phyloP scores from a whole-genome alignment of 2,797 vertebrate species.

The Anas bahamensis region DNA sequence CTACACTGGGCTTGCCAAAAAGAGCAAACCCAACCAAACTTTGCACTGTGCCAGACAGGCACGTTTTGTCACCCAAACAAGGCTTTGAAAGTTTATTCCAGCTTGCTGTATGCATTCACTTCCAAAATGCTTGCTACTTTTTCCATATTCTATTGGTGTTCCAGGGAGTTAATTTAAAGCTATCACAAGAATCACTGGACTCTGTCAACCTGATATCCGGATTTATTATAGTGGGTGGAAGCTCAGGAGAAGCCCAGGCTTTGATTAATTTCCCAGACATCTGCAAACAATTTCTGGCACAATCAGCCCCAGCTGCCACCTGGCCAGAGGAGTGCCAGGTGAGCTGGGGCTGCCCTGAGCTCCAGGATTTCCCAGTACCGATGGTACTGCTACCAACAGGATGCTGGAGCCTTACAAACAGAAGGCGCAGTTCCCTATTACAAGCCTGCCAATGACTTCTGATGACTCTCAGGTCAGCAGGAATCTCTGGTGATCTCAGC shows the following conservation, averaged over 20 bases:
- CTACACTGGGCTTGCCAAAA: background rate
- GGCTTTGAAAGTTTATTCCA: background rate
- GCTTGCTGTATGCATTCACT: background rate
- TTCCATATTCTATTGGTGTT: background rate
- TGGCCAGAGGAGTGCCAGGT: background rate
- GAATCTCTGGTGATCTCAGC: background rate
- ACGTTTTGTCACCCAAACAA: background rate
- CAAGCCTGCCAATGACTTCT: background rate
- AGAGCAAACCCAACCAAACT: background rate
- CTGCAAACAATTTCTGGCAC: background rate
- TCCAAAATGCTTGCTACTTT: accelerated
- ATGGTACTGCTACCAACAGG: background rate
- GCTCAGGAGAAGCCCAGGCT: background rate
- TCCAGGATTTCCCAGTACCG: accelerated
- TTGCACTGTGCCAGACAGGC: accelerated
- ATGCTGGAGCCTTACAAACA: background rate
- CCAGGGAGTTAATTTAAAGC: background rate
- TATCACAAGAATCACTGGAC: too few relatives aligned
- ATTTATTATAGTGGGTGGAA: background rate
- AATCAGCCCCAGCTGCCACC: background rate
- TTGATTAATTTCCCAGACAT: background rate
- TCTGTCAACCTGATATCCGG: background rate
- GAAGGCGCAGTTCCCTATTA: background rate
- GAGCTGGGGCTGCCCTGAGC: background rate
- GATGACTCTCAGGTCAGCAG: background rate